These are phyloP conservation scores for Harmothoe impar DNA, from an alignment of 2,888 invertebrate genomes.

Conservation along the genomic window DNA sequence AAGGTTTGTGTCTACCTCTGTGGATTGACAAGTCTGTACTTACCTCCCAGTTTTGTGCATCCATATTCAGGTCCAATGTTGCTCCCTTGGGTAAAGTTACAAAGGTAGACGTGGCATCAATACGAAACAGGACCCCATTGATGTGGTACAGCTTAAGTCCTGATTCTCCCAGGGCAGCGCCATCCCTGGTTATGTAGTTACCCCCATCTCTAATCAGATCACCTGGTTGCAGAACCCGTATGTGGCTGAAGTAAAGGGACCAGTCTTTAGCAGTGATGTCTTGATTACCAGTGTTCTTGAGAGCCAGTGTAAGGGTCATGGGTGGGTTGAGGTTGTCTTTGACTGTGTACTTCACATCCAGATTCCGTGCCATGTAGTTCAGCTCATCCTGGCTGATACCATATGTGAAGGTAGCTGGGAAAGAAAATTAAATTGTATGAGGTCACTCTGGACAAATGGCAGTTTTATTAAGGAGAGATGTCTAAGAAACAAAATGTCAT, in stretches of 20 bases:
- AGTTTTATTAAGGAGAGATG: no score
- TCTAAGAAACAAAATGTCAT: no score
- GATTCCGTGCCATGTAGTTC: conserved; percentile 70
- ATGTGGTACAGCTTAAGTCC: conserved; percentile 64
- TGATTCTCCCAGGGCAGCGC: conserved; percentile 35
- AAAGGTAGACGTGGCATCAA: background rate
- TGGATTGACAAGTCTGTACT: no score
- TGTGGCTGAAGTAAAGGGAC: conserved; percentile 64
- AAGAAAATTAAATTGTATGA: no score
- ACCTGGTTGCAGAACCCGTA: conserved; percentile 39
- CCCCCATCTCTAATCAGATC: conserved; percentile 27
- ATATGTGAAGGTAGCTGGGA: background rate
- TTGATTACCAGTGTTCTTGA: conserved; percentile 54
- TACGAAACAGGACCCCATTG: conserved; percentile 66
- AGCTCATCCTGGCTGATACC: conserved; percentile 64
- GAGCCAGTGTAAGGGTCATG: conserved; percentile 3
- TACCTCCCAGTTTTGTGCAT: conserved; percentile 64
- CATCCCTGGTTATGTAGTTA: conserved; percentile 41
- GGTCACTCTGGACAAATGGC: no score
- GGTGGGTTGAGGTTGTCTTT: conserved; percentile 11
- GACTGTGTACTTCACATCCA: conserved; percentile 55
- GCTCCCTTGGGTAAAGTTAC: background rate
- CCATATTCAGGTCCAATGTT: conserved; percentile 26
- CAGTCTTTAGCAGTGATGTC: conserved; percentile 7
- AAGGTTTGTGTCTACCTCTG: no score